These are phyloP conservation scores for Orthonevra nobilis DNA, from an alignment of 2,888 invertebrate genomes.

Conservation along the genomic window DNA sequence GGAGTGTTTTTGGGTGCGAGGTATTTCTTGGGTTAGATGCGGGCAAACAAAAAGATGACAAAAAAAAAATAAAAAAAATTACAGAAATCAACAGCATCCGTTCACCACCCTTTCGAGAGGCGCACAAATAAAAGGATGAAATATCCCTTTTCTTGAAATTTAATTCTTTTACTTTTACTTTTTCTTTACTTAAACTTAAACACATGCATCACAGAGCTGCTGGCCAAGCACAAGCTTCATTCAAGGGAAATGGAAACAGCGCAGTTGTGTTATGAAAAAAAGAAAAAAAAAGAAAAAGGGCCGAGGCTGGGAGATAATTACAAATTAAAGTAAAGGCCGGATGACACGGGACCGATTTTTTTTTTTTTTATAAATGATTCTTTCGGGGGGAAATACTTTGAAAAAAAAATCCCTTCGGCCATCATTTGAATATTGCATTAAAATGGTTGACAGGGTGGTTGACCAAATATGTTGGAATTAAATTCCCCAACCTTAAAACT, in stretches of 20 bases:
- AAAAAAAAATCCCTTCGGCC: too few relatives aligned
- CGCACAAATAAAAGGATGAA: slow-evolving; percentile 34
- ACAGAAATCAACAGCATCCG: slow-evolving; percentile 51
- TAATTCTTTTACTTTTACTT: slow-evolving; percentile 4
- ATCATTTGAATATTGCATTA: too few relatives aligned
- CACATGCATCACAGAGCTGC: slow-evolving; percentile 40
- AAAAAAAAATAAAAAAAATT: slow-evolving; percentile 34
- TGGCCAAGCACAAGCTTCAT: slow-evolving; percentile 21
- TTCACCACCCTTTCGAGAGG: slow-evolving; percentile 17
- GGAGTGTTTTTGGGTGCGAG: neutral
- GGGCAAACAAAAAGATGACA: neutral
- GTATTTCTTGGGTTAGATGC: too few relatives aligned
- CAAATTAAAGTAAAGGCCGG: slow-evolving; percentile 13
- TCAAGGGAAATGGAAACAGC: slow-evolving; percentile 36
- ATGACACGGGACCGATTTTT: slow-evolving; percentile 8
- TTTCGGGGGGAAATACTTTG: too few relatives aligned
- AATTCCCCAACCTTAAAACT: too few relatives aligned
- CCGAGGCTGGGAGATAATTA: slow-evolving; percentile 13
- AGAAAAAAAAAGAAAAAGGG: slow-evolving; percentile 8
- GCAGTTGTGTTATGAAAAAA: slow-evolving; percentile 39
- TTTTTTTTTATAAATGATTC: too few relatives aligned
- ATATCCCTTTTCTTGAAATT: slow-evolving; percentile 32
- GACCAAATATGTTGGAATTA: too few relatives aligned
- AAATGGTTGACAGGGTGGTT: too few relatives aligned
- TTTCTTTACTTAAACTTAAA: slow-evolving; percentile 25